Base-by-base conservation (phyloP, 2,113 vertebrate genomes). In the Thryonomys swinderianus region DNA sequence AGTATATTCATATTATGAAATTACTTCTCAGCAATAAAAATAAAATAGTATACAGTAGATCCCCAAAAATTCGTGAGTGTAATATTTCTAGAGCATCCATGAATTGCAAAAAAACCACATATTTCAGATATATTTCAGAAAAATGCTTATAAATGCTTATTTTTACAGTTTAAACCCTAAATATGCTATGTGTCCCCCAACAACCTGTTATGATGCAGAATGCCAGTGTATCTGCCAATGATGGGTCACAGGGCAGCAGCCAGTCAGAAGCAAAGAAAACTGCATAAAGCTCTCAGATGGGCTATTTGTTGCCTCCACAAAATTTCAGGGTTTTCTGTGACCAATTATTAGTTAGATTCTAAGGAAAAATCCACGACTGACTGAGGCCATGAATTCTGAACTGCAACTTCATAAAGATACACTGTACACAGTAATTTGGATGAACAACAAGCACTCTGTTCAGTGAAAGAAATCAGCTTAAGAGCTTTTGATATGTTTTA, bases 401-500 rank as follows among this genome's bases (percentile, higher is more conserved):
- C 9, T 4, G 21, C n/a, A 8, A 71, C n/a, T 40, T 40, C 37
- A 40, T 20, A 37, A 37, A n/a, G n/a, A 34, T 40, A 66, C 37
- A 73, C 34, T 73, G 23, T 73, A 25, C 42, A 13, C 32, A 90
- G 1, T 81, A n/a, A 67, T 34, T 85, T 90, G 48, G 40, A 89
- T 48, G 30, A 81, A 95, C 17, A 57, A 93, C 45, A 85, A 12
- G n/a, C 13, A 64, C 61, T 53, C 40, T 25, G 27, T 7, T 57
- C 9, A 45, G 3, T 73, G 57, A 85, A 40, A 88, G 40, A 79
- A 94, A 64, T 45, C 61, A 71, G 32, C 23, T 69, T 42, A 78
- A 93, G 85, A 57, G 55, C 6, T 87, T 74, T n/a, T n/a, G n/a
- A n/a, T n/a, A n/a, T n/a, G n/a, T n/a, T n/a, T 90, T 40, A 74